These are phyloP conservation scores for Alcedo quadribrachys DNA, from an alignment of 2,797 vertebrate genomes.

Conservation along the genomic window DNA sequence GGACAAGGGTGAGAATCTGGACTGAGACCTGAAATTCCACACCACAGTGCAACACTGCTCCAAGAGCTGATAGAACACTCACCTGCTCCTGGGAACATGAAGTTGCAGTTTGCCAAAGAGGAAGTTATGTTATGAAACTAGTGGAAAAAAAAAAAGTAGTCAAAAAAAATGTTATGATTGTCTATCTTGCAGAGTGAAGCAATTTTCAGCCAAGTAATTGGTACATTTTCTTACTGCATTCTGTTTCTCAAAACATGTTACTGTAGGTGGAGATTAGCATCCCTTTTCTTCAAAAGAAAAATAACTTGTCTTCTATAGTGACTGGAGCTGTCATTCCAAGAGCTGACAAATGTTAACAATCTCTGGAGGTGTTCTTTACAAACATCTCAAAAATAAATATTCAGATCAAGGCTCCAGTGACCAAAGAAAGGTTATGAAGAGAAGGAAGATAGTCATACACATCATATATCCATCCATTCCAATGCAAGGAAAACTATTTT, in stretches of 20 bases:
- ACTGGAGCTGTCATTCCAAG: constrained; percentile 80
- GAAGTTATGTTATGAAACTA: constrained; percentile 55
- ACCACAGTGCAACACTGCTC: not conserved
- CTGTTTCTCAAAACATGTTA: constrained; percentile 78
- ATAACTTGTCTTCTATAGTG: constrained; percentile 80
- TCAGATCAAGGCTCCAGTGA: constrained; percentile 57
- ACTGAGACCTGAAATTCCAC: constrained; percentile 31
- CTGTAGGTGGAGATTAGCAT: constrained; percentile 79
- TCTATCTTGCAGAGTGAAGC: constrained; percentile 70
- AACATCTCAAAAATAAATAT: constrained; percentile 75
- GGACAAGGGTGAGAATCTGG: not conserved
- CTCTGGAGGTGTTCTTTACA: constrained; percentile 68
- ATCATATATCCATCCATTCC: not conserved
- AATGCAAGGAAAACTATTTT: constrained; percentile 5
- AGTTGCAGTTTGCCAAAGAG: constrained; percentile 52
- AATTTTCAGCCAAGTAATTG: constrained; percentile 79
- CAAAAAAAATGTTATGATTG: constrained; percentile 75
- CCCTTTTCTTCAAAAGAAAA: constrained; percentile 77
- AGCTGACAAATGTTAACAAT: constrained; percentile 81
- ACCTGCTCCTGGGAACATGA: constrained; percentile 38
- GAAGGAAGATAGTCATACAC: constrained; percentile 19
- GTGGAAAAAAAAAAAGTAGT: not conserved
- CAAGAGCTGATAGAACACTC: not conserved
- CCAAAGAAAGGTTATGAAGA: constrained; percentile 58
- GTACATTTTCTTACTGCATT: constrained; percentile 77